Conservation (phyloP, 1,140 invertebrate genomes). For the Ruditapes philippinarum region DNA sequence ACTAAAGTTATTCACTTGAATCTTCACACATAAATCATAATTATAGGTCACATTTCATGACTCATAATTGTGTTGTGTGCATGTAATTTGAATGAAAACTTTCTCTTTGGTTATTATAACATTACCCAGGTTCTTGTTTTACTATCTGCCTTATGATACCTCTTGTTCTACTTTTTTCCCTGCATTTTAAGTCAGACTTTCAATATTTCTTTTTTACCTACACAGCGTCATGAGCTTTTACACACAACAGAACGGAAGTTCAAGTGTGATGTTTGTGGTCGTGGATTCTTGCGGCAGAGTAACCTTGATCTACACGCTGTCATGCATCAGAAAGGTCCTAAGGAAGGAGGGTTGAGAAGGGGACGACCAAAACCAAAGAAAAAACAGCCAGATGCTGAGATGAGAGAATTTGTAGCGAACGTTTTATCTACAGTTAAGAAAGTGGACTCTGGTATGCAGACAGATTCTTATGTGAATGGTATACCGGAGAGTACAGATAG, state of each 20-base stretch:
- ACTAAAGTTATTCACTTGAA: too few species aligned
- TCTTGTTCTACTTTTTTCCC: too few species aligned
- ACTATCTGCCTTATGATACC: too few species aligned
- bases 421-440: constrained; percentile 47
- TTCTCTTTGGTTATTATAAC: too few species aligned
- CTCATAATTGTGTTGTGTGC: too few species aligned
- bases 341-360: constrained; percentile 26
- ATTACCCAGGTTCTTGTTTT: too few species aligned
- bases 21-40: too few species aligned
- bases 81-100: too few species aligned
- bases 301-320: constrained; percentile 55
- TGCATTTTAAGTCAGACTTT: background rate
- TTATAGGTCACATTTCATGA: too few species aligned
- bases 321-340: constrained; percentile 50
- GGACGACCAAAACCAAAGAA: constrained; percentile 23
- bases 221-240: constrained; percentile 42
- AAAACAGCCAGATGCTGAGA: constrained; percentile 38
- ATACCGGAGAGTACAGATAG: background rate
- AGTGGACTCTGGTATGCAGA: constrained; percentile 54
- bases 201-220: background rate
- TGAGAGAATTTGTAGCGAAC: constrained; percentile 54
- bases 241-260: constrained; percentile 62
- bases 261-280: constrained; percentile 64
- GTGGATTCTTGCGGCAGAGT: constrained; percentile 53
- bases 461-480: constrained; percentile 20